These are phyloP conservation scores for Aythya baeri DNA, from an alignment of 2,113 vertebrate genomes.

Conservation along the genomic window DNA sequence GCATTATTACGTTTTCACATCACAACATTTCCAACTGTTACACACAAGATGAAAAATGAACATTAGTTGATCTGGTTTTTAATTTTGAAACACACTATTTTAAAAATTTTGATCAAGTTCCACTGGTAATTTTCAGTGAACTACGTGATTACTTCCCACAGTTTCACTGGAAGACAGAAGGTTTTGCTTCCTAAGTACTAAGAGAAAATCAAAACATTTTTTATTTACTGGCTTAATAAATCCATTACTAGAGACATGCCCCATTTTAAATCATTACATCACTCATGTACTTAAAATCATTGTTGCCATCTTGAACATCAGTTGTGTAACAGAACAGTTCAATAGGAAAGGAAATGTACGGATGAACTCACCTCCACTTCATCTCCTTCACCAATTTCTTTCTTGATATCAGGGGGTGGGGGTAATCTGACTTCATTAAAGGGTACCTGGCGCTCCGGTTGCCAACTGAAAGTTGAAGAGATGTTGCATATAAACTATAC, in stretches of 20 bases:
- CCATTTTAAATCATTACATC: not conserved
- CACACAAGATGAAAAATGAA: not conserved
- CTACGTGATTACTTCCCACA: not conserved
- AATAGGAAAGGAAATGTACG: not conserved
- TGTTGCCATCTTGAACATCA: rapidly evolving
- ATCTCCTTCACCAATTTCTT: slow-evolving; percentile 95
- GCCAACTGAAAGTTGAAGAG: slow-evolving; percentile 85
- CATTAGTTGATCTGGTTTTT: not conserved
- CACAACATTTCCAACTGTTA: not conserved
- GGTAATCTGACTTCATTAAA: slow-evolving; percentile 94
- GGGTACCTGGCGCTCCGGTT: slow-evolving; percentile 96
- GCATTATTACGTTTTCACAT: not conserved
- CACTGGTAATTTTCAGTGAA: not conserved
- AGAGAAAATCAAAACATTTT: not conserved
- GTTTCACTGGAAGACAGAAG: not conserved
- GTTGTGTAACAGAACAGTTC: not conserved
- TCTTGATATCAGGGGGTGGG: slow-evolving; percentile 90
- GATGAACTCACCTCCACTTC: slow-evolving; percentile 91
- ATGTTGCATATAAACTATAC: not conserved
- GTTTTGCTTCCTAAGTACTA: not conserved
- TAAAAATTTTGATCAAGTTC: not conserved
- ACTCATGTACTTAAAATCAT: not conserved
- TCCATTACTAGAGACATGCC: not conserved
- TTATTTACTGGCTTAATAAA: not conserved
- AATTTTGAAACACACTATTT: not conserved